Percentiles rank a stretch among this genome's conserved stretches.
These are phyloP conservation scores for Drosophila emarginata DNA, from an alignment of 2,888 invertebrate genomes.

Conservation along the genomic window DNA sequence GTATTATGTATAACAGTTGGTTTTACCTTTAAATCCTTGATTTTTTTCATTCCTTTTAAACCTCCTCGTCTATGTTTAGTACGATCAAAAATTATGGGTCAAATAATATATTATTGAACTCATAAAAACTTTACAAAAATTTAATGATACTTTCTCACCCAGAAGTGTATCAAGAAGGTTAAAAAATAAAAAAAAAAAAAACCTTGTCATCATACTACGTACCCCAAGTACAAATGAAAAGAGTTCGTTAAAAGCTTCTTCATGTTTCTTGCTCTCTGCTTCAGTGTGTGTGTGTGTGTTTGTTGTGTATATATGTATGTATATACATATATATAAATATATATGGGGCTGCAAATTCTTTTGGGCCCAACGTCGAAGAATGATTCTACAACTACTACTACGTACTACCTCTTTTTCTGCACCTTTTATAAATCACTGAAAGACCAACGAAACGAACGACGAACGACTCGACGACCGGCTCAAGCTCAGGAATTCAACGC, in stretches of 20 bases:
- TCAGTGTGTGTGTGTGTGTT: constrained; percentile 5
- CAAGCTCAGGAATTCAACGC: constrained; percentile 70
- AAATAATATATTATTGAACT: not conserved
- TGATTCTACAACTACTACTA: constrained; percentile 34
- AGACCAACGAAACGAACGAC: constrained; percentile 36
- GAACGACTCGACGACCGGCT: constrained; percentile 40
- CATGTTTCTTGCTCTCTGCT: constrained; percentile 63
- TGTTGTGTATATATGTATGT: constrained; percentile 14
- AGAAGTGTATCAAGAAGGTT: constrained; percentile 30
- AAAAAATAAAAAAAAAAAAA: constrained; percentile 38
- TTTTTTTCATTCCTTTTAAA: too few relatives aligned
- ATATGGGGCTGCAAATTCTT: constrained; percentile 68
- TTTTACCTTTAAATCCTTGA: too few relatives aligned
- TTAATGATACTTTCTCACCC: constrained; percentile 25
- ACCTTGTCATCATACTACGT: constrained; percentile 71
- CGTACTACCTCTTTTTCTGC: constrained; percentile 58
- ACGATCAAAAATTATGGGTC: not conserved
- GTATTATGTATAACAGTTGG: not conserved
- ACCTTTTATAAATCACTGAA: constrained; percentile 76
- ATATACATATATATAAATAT: constrained; percentile 25
- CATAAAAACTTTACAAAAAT: constrained; percentile 15
- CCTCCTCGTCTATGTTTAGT: not conserved
- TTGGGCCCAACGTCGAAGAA: constrained; percentile 56
- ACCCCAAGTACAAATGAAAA: constrained; percentile 72
- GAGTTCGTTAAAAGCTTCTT: constrained; percentile 78